Conservation (phyloP, 2,113 vertebrate genomes). For the Nycticryphes semicollaris region DNA sequence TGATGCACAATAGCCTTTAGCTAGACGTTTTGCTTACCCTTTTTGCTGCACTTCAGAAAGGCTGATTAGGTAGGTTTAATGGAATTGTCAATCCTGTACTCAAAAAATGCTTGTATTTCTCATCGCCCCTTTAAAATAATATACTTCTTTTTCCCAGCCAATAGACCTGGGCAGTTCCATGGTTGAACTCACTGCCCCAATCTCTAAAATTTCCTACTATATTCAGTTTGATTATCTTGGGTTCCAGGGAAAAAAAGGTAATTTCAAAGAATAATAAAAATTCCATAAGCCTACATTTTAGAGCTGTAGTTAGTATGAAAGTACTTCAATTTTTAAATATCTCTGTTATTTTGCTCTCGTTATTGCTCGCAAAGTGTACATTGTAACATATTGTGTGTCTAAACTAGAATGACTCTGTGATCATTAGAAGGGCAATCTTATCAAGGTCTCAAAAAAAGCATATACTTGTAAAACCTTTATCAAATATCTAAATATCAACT, state of each 20-base stretch:
- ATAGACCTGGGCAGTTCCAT: neutral
- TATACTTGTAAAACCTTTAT: neutral
- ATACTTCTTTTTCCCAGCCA: neutral
- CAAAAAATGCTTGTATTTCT: neutral
- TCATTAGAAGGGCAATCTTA: neutral
- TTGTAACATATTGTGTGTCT: neutral
- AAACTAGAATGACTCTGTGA: neutral
- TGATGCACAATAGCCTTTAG: neutral
- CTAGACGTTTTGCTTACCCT: neutral
- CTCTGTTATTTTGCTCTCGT: neutral
- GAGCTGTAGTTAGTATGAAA: neutral
- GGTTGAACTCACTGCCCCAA: neutral
- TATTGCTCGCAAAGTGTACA: neutral
- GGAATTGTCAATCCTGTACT: neutral
- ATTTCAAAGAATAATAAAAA: neutral
- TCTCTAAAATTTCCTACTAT: neutral
- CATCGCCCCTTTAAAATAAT: neutral
- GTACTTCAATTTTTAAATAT: neutral
- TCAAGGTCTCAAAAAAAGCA: neutral
- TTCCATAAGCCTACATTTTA: neutral
- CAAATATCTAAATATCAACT: neutral
- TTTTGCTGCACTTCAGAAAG: neutral
- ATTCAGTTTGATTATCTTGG: neutral
- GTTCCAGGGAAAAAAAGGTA: neutral
- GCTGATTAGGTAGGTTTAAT: neutral